These are phyloP conservation scores for Conus ventricosus DNA, from an alignment of 1,140 invertebrate species.

Conservation along the genomic window DNA sequence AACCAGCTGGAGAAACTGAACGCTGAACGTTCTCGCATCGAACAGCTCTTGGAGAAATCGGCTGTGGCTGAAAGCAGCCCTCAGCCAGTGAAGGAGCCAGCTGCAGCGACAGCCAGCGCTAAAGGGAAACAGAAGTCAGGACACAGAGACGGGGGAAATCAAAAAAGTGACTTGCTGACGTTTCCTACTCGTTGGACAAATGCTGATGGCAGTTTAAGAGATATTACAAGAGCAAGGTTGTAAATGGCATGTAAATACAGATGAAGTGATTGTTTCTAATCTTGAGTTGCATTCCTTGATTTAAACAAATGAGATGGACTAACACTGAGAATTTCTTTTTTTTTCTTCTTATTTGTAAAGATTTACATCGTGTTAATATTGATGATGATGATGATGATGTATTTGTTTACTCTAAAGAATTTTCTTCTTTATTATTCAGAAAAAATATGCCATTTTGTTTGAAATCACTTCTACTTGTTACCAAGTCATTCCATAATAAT, in stretches of 20 bases:
- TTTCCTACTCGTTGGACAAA: neutral
- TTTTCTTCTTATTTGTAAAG: neutral
- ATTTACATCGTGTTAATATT: too few species aligned
- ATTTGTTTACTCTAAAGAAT: too few species aligned
- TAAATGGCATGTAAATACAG: too few species aligned
- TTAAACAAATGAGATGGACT: neutral
- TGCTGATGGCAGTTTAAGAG: neutral
- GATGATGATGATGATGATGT: too few species aligned
- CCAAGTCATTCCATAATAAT: too few species aligned
- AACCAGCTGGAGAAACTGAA: constrained; percentile 19
- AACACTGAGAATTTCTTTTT: neutral
- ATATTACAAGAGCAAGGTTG: neutral
- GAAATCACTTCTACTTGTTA: too few species aligned
- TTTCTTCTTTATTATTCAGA: too few species aligned
- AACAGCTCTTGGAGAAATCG: constrained; percentile 12
- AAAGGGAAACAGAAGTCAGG: neutral
- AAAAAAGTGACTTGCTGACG: constrained; percentile 5
- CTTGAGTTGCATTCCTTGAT: neutral
- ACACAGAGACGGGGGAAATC: neutral
- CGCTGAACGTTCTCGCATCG: constrained; percentile 24
- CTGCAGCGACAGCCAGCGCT: too few species aligned
- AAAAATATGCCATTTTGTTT: too few species aligned
- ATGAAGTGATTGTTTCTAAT: too few species aligned
- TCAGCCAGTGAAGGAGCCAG: neutral
- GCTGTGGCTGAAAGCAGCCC: neutral